These are phyloP conservation scores for Melospiza melodia DNA, from an alignment of 2,113 vertebrate species.

Conservation along the genomic window DNA sequence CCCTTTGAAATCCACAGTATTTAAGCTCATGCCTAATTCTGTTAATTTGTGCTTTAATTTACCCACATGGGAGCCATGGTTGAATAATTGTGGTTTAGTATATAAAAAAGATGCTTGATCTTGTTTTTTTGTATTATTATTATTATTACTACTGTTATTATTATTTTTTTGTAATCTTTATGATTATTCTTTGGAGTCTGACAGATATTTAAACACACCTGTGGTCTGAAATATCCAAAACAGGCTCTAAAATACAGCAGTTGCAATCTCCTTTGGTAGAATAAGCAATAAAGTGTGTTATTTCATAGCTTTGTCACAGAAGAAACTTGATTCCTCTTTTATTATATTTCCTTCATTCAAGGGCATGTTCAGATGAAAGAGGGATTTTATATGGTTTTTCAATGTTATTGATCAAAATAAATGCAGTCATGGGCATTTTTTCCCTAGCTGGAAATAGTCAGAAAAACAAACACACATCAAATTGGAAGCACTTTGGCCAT, in stretches of 20 bases:
- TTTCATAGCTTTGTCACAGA: not conserved
- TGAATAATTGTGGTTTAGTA: not conserved
- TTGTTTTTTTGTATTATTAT: rapidly evolving
- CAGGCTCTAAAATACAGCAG: not conserved
- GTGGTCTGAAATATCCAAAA: not conserved
- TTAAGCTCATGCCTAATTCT: not conserved
- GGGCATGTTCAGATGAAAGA: not conserved
- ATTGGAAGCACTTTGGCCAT: not conserved
- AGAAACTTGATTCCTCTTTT: not conserved
- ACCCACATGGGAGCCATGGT: not conserved
- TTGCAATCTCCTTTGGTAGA: not conserved
- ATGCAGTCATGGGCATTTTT: not conserved
- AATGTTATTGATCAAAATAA: conserved; percentile 10
- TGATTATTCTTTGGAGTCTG: not conserved
- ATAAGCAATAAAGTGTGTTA: not conserved
- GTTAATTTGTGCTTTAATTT: not conserved
- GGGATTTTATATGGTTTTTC: not conserved
- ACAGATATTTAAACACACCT: not conserved
- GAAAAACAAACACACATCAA: not conserved
- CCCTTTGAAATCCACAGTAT: not conserved
- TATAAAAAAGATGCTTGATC: not conserved
- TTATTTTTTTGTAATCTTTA: no score
- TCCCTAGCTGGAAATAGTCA: not conserved
- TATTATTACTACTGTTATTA: not conserved
- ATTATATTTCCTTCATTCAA: conserved; percentile 2